phyloP scores from a whole-genome alignment of 2,113 vertebrate genomes.

The Anarrhichthys ocellatus region DNA sequence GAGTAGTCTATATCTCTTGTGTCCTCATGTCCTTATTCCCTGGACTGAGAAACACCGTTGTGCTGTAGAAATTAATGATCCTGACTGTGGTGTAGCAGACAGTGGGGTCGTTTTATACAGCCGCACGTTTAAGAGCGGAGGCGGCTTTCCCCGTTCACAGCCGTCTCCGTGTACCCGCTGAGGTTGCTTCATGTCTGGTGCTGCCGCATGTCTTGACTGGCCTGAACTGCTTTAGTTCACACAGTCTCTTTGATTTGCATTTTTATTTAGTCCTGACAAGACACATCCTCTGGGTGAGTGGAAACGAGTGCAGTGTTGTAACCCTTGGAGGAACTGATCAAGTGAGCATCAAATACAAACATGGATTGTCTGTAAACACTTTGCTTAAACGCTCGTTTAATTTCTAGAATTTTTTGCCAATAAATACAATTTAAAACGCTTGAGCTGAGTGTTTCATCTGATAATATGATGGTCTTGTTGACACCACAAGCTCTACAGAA shows the following conservation, averaged over 20 bases:
- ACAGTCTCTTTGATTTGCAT: constrained; percentile 19
- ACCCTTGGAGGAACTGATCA: constrained; percentile 9
- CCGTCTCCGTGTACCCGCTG: constrained; percentile 30
- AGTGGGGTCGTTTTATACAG: constrained; percentile 37
- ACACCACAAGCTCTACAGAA: neutral
- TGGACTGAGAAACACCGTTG: constrained; percentile 32
- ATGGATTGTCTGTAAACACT: neutral
- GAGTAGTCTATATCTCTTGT: neutral
- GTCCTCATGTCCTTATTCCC: constrained; percentile 31
- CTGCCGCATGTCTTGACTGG: constrained; percentile 48
- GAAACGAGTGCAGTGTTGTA: constrained; percentile 4
- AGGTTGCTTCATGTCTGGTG: constrained; percentile 42
- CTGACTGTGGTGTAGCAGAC: neutral
- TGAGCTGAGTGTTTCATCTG: neutral
- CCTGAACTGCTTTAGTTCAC: constrained; percentile 29
- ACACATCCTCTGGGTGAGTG: constrained; percentile 20
- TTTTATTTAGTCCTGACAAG: constrained; percentile 34
- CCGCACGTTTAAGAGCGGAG: constrained; percentile 12
- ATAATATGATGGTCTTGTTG: neutral
- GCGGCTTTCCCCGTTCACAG: constrained; percentile 25
- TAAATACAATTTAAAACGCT: neutral
- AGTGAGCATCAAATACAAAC: constrained; percentile 21
- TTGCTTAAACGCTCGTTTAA: neutral
- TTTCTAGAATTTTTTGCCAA: neutral
- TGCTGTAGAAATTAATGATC: no score